These are phyloP conservation scores for Anneissia japonica DNA, from an alignment of 35 echinoderm and acorn worm genomes.

Conservation along the genomic window DNA sequence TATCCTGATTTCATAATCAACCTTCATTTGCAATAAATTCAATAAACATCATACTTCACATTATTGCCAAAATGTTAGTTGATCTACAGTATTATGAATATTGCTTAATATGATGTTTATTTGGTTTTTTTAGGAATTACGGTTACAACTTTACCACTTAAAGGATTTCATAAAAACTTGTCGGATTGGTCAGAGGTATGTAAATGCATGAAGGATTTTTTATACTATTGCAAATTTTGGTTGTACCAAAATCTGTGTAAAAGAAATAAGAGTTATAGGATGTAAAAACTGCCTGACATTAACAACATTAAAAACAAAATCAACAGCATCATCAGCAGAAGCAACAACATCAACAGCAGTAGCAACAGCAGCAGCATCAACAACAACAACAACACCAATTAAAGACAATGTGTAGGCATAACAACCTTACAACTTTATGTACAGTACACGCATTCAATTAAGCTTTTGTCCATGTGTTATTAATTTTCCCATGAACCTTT, in stretches of 20 bases:
- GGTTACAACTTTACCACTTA: constrained; percentile 74
- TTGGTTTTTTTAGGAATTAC: constrained; percentile 59
- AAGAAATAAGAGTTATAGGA: too few relatives aligned
- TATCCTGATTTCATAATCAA: too few relatives aligned
- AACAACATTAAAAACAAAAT: too few relatives aligned
- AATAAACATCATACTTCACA: too few relatives aligned
- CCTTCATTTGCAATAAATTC: too few relatives aligned
- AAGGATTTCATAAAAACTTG: constrained; percentile 94
- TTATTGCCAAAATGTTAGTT: too few relatives aligned
- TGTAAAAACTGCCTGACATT: too few relatives aligned
- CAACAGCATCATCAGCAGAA: too few relatives aligned
- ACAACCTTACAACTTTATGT: not conserved
- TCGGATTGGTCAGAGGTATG: constrained; percentile 80
- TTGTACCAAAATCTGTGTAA: too few relatives aligned
- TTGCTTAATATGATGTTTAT: constrained; percentile 7
- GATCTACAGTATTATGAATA: too few relatives aligned
- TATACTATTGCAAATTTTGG: too few relatives aligned
- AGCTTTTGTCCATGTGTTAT: not conserved
- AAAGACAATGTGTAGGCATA: not conserved
- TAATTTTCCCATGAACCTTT: not conserved
- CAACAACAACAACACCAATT: not conserved
- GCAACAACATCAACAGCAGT: not conserved
- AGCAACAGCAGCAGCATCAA: not conserved
- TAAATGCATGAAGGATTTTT: too few relatives aligned
- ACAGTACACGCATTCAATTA: not conserved